Percentiles rank a stretch among this genome's conserved stretches.
phyloP scores from a whole-genome alignment of 2,888 invertebrate genomes.

The Rhogogaster chlorosoma region DNA sequence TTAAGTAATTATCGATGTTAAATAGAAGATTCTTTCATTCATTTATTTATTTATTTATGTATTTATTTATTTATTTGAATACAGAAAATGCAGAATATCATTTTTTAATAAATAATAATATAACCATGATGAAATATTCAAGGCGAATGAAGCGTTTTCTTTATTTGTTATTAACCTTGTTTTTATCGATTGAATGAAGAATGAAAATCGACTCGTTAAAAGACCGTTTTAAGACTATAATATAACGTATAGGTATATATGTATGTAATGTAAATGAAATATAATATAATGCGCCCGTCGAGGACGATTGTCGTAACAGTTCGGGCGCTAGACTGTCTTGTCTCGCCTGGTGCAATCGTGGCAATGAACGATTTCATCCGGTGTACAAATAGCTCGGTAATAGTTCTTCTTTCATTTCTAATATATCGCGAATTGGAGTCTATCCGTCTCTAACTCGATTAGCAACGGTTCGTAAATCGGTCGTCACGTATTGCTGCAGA shows the following conservation, averaged over 20 bases:
- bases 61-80: not conserved
- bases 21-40: not conserved
- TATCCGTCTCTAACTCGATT: not conserved
- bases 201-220: not conserved
- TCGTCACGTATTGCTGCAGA: not conserved
- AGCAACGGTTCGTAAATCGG: constrained; percentile 4
- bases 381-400: not conserved
- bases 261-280: too few relatives aligned
- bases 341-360: not conserved
- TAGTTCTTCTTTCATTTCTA: not conserved
- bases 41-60: not conserved
- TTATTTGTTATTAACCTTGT: not conserved
- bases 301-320: not conserved
- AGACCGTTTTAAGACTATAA: not conserved
- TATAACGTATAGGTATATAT: not conserved
- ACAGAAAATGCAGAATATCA: too few relatives aligned
- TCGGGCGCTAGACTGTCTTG: not conserved
- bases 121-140: not conserved
- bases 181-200: not conserved
- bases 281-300: not conserved
- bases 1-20: not conserved
- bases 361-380: constrained; percentile 24
- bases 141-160: not conserved
- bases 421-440: not conserved
- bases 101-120: not conserved